Conservation (phyloP, 2,797 vertebrate species). For the Thunnus albacares region DNA sequence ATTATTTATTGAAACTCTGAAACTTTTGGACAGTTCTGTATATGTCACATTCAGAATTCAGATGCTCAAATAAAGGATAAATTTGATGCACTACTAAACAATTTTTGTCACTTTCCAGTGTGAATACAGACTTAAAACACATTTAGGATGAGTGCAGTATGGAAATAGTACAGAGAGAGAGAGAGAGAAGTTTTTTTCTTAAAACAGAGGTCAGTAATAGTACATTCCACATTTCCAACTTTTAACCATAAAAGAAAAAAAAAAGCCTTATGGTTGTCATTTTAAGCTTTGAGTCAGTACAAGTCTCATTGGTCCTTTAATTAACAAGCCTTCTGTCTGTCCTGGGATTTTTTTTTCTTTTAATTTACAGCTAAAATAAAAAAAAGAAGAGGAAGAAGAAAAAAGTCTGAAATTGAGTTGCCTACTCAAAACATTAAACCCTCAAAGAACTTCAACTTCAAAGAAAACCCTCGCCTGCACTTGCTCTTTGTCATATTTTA, state of each 20-base stretch:
- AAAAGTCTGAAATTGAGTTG: background rate
- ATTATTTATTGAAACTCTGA: no score
- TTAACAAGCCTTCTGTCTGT: background rate
- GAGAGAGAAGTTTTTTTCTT: background rate
- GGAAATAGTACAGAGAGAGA: background rate
- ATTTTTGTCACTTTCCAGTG: background rate
- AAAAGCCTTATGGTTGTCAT: no score
- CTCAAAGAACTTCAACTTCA: background rate
- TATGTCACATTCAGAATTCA: no score
- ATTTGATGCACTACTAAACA: no score
- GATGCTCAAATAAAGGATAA: no score
- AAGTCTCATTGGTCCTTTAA: background rate
- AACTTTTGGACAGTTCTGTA: no score
- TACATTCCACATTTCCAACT: no score
- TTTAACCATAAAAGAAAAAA: no score
- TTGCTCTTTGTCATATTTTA: slow-evolving; percentile 1
- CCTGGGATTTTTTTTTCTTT: background rate
- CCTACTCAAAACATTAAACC: background rate
- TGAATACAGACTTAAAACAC: background rate
- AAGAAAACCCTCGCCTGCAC: background rate
- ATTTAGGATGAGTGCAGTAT: background rate
- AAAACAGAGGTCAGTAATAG: background rate
- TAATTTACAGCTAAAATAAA: background rate
- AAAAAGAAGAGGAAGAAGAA: background rate
- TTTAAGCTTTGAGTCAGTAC: background rate